phyloP scores from a whole-genome alignment of 92 coral and sea anemone genomes.

The Bergia puertoricense region DNA sequence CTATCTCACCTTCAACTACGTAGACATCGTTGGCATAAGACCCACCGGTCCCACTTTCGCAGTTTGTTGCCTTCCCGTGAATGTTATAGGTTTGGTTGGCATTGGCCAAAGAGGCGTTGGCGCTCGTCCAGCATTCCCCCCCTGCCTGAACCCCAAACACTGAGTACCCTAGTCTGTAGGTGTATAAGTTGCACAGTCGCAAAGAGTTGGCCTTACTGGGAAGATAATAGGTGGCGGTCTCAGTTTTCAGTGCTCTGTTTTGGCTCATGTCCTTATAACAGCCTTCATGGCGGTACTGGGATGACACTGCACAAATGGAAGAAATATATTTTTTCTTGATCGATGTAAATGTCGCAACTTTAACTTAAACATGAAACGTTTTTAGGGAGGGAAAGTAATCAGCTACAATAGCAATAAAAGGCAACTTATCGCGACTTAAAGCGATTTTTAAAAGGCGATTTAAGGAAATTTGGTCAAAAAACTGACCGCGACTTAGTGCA shows the following conservation, averaged over 20 bases:
- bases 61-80: not conserved
- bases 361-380: not conserved
- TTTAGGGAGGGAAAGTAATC: not conserved
- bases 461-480: too few species aligned
- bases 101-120: slow-evolving; percentile 3
- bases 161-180: slow-evolving; percentile 9
- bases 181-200: slow-evolving; percentile 10
- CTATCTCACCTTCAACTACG: slow-evolving; percentile 11
- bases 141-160: slow-evolving; percentile 36
- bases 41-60: not conserved
- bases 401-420: too few species aligned
- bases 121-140: slow-evolving; percentile 34
- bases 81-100: slow-evolving; percentile 18
- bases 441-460: too few species aligned
- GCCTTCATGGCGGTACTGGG: slow-evolving; percentile 22
- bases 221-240: not conserved
- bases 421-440: too few species aligned
- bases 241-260: not conserved
- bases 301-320: not conserved
- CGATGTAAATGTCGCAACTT: not conserved
- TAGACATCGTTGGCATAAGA: slow-evolving; percentile 5
- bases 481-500: too few species aligned
- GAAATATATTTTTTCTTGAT: not conserved
- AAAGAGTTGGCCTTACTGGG: not conserved
- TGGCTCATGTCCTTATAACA: not conserved